Conservation (phyloP, 2,113 vertebrate genomes). For the Peromyscus californicus region DNA sequence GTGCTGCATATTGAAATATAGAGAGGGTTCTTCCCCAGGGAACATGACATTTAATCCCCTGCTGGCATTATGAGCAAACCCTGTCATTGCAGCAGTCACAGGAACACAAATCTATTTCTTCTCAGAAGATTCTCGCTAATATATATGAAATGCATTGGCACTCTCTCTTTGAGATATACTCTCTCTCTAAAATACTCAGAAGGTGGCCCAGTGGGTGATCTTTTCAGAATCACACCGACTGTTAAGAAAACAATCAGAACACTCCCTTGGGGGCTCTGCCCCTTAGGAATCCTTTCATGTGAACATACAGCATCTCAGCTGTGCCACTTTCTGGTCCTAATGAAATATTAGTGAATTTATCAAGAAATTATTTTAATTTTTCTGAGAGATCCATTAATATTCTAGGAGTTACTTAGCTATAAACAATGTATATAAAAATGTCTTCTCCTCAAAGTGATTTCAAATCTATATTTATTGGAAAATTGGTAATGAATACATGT, state of each 20-base stretch:
- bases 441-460: background rate
- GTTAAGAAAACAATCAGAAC: slow-evolving; percentile 67
- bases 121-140: slow-evolving; percentile 46
- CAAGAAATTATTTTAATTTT: background rate
- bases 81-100: background rate
- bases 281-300: background rate
- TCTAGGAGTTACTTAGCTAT: background rate
- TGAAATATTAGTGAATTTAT: background rate
- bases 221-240: slow-evolving; percentile 17
- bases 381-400: background rate
- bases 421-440: background rate
- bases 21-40: background rate
- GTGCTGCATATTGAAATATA: slow-evolving; percentile 11
- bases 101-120: slow-evolving; percentile 34
- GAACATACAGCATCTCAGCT: background rate
- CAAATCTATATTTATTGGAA: background rate
- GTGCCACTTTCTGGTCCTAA: background rate
- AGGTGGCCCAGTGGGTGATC: slow-evolving; percentile 43
- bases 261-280: background rate
- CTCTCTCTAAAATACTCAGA: slow-evolving; percentile 15
- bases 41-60: slow-evolving; percentile 53
- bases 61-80: background rate
- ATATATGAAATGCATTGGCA: slow-evolving; percentile 45
- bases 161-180: slow-evolving; percentile 24
- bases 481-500: background rate